These are phyloP conservation scores for Carterocephalus palaemon DNA, from an alignment of 2,888 invertebrate species.

Conservation along the genomic window DNA sequence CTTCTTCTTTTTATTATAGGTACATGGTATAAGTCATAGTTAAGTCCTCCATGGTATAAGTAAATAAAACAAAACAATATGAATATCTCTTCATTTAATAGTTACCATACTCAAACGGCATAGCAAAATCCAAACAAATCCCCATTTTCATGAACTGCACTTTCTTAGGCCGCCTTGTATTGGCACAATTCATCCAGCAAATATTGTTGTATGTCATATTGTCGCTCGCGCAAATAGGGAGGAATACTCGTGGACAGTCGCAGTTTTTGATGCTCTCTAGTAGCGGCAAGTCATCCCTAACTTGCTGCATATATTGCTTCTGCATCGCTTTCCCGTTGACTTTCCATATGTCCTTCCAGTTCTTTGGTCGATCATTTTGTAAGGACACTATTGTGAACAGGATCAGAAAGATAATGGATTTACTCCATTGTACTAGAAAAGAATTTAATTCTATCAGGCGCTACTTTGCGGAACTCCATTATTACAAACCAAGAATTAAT, in stretches of 20 bases:
- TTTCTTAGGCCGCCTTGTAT: conserved; percentile 9
- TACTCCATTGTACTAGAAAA: too few relatives aligned
- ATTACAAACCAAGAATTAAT: too few relatives aligned
- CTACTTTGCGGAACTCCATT: too few relatives aligned
- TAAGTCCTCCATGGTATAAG: too few relatives aligned
- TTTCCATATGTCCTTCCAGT: conserved; percentile 2
- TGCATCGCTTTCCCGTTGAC: conserved; percentile 25
- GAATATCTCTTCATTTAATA: too few relatives aligned
- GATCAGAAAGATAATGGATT: too few relatives aligned
- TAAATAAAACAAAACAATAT: too few relatives aligned
- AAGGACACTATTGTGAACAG: too few relatives aligned
- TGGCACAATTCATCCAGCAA: conserved; percentile 40
- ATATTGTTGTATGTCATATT: conserved; percentile 43
- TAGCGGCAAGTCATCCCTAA: conserved; percentile 27
- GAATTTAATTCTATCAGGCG: too few relatives aligned
- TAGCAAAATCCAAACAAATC: conserved; percentile 32
- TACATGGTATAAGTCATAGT: too few relatives aligned
- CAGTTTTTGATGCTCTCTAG: conserved; percentile 29
- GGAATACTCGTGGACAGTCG: conserved; percentile 50
- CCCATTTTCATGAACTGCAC: conserved; percentile 31
- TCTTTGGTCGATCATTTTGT: not conserved
- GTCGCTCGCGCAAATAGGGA: conserved; percentile 48
- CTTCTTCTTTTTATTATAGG: too few relatives aligned
- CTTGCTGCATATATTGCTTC: conserved; percentile 19
- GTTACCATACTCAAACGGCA: conserved; percentile 31